These are phyloP conservation scores for Mugil cephalus DNA, from an alignment of 2,113 vertebrate species.

Conservation along the genomic window DNA sequence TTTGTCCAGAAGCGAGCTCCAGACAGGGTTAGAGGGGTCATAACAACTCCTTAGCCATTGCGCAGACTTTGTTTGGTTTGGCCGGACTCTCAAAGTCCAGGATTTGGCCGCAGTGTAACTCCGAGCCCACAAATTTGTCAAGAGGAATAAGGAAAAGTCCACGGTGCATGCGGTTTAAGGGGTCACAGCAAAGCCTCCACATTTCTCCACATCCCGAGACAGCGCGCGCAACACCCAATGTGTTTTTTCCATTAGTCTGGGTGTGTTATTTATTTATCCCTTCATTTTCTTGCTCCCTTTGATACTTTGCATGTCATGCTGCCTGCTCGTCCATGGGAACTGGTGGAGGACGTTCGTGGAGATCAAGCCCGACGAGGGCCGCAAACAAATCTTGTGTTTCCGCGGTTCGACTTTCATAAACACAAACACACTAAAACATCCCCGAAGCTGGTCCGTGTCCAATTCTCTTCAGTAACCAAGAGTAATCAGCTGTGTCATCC, in stretches of 20 bases:
- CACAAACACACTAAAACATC: conserved; percentile 54
- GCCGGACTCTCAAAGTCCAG: conserved; percentile 73
- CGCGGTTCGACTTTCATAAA: conserved; percentile 56
- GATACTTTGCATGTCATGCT: conserved; percentile 24
- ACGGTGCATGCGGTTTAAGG: conserved; percentile 65
- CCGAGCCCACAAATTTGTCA: conserved; percentile 78
- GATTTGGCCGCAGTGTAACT: conserved; percentile 61
- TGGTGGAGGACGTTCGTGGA: conserved; percentile 36
- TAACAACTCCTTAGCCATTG: conserved; percentile 47
- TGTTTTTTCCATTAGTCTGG: conserved; percentile 76
- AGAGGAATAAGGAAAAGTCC: conserved; percentile 57
- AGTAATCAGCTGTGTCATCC: conserved; percentile 83
- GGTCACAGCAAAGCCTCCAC: conserved; percentile 69
- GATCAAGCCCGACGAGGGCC: conserved; percentile 28
- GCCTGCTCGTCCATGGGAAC: conserved; percentile 20
- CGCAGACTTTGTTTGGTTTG: conserved; percentile 75
- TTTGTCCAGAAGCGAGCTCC: conserved; percentile 37
- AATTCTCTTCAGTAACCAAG: conserved; percentile 78
- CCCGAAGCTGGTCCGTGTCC: conserved; percentile 62
- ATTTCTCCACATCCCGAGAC: conserved; percentile 62
- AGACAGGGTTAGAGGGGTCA: conserved; percentile 66
- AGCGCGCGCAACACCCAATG: conserved; percentile 39
- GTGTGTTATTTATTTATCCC: conserved; percentile 61
- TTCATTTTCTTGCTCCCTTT: conserved; percentile 18
- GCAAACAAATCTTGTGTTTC: conserved; percentile 35